phyloP scores from a whole-genome alignment of 2,113 vertebrate species.

The Ameiurus melas region DNA sequence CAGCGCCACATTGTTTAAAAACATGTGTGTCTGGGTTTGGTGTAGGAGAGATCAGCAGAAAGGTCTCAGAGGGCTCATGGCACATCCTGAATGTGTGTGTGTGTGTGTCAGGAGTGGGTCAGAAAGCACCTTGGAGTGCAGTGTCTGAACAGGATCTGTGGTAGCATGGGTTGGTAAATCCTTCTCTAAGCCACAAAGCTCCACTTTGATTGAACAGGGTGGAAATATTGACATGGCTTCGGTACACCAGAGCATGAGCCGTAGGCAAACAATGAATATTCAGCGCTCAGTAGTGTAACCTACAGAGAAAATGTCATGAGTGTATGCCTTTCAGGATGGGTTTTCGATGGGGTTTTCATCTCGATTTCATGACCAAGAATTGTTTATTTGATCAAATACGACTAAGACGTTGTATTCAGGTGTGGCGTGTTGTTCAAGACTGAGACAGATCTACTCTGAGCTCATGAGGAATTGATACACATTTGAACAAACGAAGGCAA shows the following conservation, averaged over 20 bases:
- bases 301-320: background rate
- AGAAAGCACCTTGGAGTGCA: background rate
- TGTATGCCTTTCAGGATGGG: conserved; percentile 11
- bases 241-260: conserved; percentile 12
- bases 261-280: conserved; percentile 16
- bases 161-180: conserved; percentile 13
- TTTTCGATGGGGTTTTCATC: conserved; percentile 1
- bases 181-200: background rate
- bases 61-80: background rate
- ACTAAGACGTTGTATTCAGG: no score
- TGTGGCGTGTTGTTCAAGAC: background rate
- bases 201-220: conserved; percentile 5
- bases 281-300: background rate
- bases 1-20: background rate
- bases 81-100: background rate
- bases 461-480: background rate
- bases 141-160: conserved; percentile 43
- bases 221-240: conserved; percentile 32
- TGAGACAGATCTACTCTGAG: background rate
- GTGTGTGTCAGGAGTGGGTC: conserved; percentile 10
- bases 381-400: background rate
- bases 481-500: background rate
- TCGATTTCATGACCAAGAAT: background rate
- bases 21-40: background rate
- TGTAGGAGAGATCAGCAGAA: background rate